These are phyloP conservation scores for Sinodicranocentrus sp. DNA, from an alignment of 2,888 invertebrate genomes.

Conservation along the genomic window DNA sequence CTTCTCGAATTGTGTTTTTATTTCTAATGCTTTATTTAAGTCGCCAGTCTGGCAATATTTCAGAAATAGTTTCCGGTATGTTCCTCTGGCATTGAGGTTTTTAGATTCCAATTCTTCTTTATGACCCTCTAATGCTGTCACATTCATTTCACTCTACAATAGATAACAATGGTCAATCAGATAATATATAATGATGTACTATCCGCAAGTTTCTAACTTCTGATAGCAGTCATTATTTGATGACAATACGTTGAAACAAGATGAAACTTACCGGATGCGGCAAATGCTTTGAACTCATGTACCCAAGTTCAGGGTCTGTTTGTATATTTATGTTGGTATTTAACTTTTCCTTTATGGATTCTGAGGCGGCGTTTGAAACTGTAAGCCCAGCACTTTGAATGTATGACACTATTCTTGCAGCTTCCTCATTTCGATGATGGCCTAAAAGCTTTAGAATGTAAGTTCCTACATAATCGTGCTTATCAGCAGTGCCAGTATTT, in stretches of 20 bases:
- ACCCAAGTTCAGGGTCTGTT: no score
- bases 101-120: constrained; percentile 60
- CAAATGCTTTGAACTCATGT: no score
- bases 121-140: constrained; percentile 60
- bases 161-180: no score
- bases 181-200: no score
- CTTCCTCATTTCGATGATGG: constrained; percentile 28
- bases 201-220: no score
- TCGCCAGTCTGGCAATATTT: constrained; percentile 67
- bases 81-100: constrained; percentile 65
- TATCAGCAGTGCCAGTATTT: constrained; percentile 42
- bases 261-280: no score
- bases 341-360: no score
- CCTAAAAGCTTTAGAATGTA: constrained; percentile 57
- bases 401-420: constrained; percentile 3
- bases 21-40: constrained; percentile 51
- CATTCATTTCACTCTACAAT: constrained; percentile 53
- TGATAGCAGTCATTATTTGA: no score
- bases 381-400: no score
- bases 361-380: no score
- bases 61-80: constrained; percentile 61
- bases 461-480: constrained; percentile 55
- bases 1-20: constrained; percentile 56
- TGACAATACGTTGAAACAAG: no score
- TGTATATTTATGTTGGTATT: no score